Base-by-base conservation (phyloP, 2,113 vertebrate species). In the Scolopax mira region DNA sequence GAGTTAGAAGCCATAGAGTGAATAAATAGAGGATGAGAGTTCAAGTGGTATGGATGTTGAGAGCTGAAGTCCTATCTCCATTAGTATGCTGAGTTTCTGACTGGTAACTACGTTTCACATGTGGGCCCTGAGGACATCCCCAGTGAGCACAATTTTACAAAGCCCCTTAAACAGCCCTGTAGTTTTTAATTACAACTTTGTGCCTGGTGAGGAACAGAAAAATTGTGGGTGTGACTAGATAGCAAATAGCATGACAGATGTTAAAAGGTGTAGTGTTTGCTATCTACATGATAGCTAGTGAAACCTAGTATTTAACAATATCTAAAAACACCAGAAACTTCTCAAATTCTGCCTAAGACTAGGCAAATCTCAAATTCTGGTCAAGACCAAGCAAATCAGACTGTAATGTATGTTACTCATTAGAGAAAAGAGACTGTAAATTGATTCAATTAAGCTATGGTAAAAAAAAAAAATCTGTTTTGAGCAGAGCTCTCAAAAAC, bases 401-500 rank as follows among this genome's bases (percentile, higher is more conserved):
- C 78, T 77, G 85, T 83, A 77, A 69, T 67, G 11, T 64, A 27
- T 70, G 42, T 55, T 64, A 64, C 46, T 94, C 69, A 49, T 73
- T 93, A 92, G 52, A 85, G 69, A 86, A 89, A 92, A 84, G 69
- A 60, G 80, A 18, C 80, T 86, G 75, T 67, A 71, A 86, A 70
- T 60, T 86, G 77, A 81, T 79, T 87, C 48, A 87, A 35, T 89
- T 95, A 78, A 71, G 92, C 39, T 23, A 4, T 35, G 33, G 25
- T 78, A 67, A 89, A 81, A 42, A 89, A 81, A 42, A 51, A 79
- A 23, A 71, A 33, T 84, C 41, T 97, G 83, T 92, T 96, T 90
- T 92, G 90, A 90, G 79, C 49, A 73, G 51, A 90, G 79, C 64
- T 91, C 94, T 96, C 81, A 82, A 74, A 94, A 89, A 70, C 71